Evolutionary conservation across 2,113 vertebrate species (phyloP).

Genomic region (Brachirus orientalis): DNA sequence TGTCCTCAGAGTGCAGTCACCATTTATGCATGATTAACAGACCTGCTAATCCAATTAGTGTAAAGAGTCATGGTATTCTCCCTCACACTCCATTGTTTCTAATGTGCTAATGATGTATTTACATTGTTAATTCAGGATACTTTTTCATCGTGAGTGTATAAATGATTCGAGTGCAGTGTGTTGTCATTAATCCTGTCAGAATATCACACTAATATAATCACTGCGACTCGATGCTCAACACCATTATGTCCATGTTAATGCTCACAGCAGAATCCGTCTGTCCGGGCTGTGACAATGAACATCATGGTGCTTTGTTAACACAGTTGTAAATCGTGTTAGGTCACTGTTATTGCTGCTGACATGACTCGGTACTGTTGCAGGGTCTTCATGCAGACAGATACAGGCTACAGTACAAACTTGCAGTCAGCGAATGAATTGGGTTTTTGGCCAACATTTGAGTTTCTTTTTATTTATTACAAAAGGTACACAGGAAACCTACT

Average conservation of each 20-base stretch:
- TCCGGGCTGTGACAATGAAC: slow-evolving; percentile 23
- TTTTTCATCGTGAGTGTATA: slow-evolving; percentile 49
- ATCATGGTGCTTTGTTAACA: slow-evolving; percentile 27
- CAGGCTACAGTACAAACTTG: too few species aligned
- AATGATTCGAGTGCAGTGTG: slow-evolving; percentile 50
- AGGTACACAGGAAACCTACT: too few species aligned
- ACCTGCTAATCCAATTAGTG: slow-evolving; percentile 78
- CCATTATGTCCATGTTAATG: too few species aligned
- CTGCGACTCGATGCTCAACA: neutral
- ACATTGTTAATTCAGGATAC: slow-evolving; percentile 66
- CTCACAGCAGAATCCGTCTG: neutral
- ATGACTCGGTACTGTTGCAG: neutral
- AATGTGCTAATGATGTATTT: slow-evolving; percentile 73
- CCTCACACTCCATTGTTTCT: slow-evolving; percentile 64
- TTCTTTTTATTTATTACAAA: too few species aligned
- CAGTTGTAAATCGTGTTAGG: slow-evolving; percentile 3
- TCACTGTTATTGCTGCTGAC: slow-evolving; percentile 1
- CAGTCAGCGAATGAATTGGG: too few species aligned
- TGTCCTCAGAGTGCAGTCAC: slow-evolving; percentile 67
- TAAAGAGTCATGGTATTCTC: slow-evolving; percentile 65
- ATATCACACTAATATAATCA: neutral
- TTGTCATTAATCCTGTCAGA: slow-evolving; percentile 52
- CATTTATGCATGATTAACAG: slow-evolving; percentile 80
- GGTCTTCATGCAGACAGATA: slow-evolving; percentile 1
- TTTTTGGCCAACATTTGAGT: too few species aligned